Evolutionary conservation across 2,888 invertebrate genomes (phyloP).

Genomic region (Oligia latruncula): DNA sequence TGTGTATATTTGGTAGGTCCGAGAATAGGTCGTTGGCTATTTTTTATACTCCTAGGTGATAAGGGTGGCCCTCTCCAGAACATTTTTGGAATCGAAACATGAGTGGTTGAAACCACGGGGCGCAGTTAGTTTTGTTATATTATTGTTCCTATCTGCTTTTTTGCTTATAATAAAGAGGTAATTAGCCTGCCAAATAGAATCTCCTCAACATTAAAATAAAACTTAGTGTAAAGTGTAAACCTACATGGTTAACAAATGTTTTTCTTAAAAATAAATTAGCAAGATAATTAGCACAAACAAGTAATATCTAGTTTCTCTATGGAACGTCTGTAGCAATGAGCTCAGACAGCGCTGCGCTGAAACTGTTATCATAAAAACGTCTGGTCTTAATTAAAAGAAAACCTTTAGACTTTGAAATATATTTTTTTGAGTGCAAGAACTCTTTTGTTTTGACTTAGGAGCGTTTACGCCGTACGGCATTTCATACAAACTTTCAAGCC

Average conservation of each 20-base stretch:
- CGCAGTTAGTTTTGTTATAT: no score
- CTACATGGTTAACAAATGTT: neutral
- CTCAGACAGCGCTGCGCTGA: neutral
- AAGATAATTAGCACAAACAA: neutral
- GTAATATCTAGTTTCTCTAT: neutral
- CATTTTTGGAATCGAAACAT: no score
- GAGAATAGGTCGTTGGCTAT: no score
- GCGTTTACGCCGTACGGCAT: no score
- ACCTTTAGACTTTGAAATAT: neutral
- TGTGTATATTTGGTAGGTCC: no score
- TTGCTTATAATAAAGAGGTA: neutral
- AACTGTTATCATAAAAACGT: slow-evolving; percentile 5
- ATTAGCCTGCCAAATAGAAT: neutral
- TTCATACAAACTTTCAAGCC: no score
- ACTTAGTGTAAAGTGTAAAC: no score
- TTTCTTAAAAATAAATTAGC: neutral
- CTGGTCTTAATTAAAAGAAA: slow-evolving; percentile 13
- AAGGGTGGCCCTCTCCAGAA: no score
- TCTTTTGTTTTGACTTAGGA: no score
- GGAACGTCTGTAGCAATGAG: neutral
- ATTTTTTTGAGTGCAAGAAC: neutral
- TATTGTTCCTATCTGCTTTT: neutral
- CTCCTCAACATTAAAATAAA: neutral
- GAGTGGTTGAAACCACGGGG: no score
- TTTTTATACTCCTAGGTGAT: no score